Conservation (phyloP, 1,140 invertebrate genomes). For the Neodiprion fabricii region DNA sequence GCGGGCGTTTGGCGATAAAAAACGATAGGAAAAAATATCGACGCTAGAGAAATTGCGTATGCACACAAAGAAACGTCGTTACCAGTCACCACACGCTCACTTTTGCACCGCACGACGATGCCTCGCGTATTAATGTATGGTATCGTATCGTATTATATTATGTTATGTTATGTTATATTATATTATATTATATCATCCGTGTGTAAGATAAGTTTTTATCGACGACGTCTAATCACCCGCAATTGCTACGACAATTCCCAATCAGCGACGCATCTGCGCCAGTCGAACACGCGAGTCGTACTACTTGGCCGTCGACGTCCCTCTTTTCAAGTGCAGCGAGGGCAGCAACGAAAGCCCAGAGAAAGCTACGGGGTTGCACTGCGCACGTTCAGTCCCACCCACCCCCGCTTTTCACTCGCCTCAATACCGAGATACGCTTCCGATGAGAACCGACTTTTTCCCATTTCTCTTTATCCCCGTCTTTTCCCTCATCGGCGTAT, state of each 20-base stretch:
- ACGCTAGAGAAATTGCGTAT: too few relatives aligned
- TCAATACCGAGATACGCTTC: background rate
- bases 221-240: too few relatives aligned
- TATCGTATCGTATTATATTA: background rate
- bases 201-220: too few relatives aligned
- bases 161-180: background rate
- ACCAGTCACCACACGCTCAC: too few relatives aligned
- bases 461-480: background rate
- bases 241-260: too few relatives aligned
- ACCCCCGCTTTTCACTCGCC: background rate
- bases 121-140: background rate
- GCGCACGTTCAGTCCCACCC: background rate
- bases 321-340: conserved; percentile 1
- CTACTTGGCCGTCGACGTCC: background rate
- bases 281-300: conserved; percentile 1
- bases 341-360: background rate
- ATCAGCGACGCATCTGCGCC: background rate
- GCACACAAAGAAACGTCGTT: too few relatives aligned
- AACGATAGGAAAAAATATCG: too few relatives aligned
- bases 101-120: too few relatives aligned
- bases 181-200: too few relatives aligned
- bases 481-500: background rate
- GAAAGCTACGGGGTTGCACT: background rate
- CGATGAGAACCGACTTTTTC: background rate
- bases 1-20: too few relatives aligned